These are phyloP conservation scores for Apostichopus japonicus DNA, from an alignment of 35 echinoderm and acorn worm genomes.

Conservation along the genomic window DNA sequence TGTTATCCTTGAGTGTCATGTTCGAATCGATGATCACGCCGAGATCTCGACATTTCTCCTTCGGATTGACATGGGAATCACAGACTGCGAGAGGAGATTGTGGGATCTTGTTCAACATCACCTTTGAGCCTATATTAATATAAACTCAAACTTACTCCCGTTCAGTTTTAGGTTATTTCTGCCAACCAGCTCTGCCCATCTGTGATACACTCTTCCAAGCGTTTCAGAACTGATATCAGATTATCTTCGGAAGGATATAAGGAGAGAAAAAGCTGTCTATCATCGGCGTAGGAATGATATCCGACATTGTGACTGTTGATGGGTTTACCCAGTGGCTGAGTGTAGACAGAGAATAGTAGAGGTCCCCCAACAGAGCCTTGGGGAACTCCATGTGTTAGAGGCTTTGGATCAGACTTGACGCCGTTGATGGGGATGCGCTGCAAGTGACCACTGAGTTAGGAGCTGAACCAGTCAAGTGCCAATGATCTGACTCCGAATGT, in stretches of 20 bases:
- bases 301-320: slow-evolving; percentile 20
- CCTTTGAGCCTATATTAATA: neutral
- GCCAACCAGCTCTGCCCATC: slow-evolving; percentile 2
- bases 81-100: neutral
- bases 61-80: too few relatives aligned
- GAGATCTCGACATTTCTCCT: neutral
- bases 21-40: slow-evolving; percentile 32
- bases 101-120: neutral
- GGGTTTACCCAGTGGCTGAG: slow-evolving; percentile 26
- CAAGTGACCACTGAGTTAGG: slow-evolving; percentile 49
- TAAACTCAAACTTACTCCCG: neutral
- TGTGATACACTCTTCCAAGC: slow-evolving; percentile 7
- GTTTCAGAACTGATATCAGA: neutral
- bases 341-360: slow-evolving; percentile 34
- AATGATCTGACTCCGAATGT: neutral
- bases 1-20: slow-evolving; percentile 12
- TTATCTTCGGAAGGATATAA: slow-evolving; percentile 9
- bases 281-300: slow-evolving; percentile 59
- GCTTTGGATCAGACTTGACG: slow-evolving; percentile 29
- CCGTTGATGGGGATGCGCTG: slow-evolving; percentile 53
- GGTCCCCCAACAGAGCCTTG: slow-evolving; percentile 13
- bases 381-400: neutral
- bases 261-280: slow-evolving; percentile 47
- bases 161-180: slow-evolving; percentile 23
- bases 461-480: slow-evolving; percentile 60